A percentile compares a stretch with the other conserved stretches of the same genome.
phyloP scores from a whole-genome alignment of 2,797 vertebrate genomes.

The Austrolebias charrua region DNA sequence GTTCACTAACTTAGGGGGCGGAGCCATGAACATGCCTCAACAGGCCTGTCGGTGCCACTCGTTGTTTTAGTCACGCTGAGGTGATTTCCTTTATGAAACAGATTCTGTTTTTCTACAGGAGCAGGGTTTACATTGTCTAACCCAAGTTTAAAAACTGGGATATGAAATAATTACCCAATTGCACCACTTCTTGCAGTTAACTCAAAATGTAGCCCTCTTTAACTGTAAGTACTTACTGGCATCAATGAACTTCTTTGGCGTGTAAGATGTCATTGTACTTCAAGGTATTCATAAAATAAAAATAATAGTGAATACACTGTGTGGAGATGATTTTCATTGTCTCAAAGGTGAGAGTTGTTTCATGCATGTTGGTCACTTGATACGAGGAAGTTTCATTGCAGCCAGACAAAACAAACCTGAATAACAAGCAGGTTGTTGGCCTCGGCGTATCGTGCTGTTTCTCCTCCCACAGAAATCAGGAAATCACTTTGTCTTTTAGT shows the following conservation, averaged over 20 bases:
- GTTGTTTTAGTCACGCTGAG: not conserved
- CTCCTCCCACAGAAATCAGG: not conserved
- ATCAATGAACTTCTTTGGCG: not conserved
- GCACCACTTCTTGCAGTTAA: too few species aligned
- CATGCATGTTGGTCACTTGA: not conserved
- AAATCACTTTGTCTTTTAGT: not conserved
- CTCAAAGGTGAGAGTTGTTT: not conserved
- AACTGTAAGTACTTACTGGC: too few species aligned
- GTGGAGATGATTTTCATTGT: not conserved
- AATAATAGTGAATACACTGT: not conserved
- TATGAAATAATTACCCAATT: too few species aligned
- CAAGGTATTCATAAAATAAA: not conserved
- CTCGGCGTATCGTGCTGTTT: not conserved
- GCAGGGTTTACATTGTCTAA: too few species aligned
- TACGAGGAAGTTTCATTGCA: constrained; percentile 31
- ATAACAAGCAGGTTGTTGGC: not conserved
- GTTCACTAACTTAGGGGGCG: not conserved
- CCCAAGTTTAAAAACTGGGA: too few species aligned
- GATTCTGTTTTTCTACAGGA: not conserved
- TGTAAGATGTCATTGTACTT: not conserved
- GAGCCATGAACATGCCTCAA: not conserved
- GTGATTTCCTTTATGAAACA: not conserved
- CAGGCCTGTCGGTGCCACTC: not conserved
- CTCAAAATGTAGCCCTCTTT: too few species aligned
- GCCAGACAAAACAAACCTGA: not conserved